These are phyloP conservation scores for Drosophila paranaensis DNA, from an alignment of 2,888 invertebrate genomes.

Conservation along the genomic window DNA sequence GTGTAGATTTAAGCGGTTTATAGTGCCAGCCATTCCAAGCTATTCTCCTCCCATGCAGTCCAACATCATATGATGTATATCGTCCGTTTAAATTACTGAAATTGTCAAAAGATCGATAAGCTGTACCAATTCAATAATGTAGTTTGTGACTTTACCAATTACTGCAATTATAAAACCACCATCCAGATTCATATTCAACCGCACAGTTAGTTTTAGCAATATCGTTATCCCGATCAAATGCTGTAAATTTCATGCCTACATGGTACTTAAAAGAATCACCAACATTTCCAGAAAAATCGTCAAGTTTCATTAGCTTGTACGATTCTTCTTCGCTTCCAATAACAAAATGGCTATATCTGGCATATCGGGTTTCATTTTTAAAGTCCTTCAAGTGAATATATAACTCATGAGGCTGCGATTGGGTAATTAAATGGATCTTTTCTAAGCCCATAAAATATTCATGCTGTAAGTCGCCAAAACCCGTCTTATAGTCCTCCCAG, in stretches of 20 bases:
- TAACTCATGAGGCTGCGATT: slow-evolving; percentile 85
- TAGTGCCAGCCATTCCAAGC: background rate
- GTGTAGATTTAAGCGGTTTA: background rate
- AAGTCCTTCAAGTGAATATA: slow-evolving; percentile 88
- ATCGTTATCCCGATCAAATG: slow-evolving; percentile 88
- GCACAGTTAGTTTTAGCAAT: slow-evolving; percentile 86
- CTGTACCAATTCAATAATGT: background rate
- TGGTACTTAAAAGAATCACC: slow-evolving; percentile 84
- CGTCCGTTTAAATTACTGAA: slow-evolving; percentile 1
- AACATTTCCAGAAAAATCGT: slow-evolving; percentile 86
- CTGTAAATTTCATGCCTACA: slow-evolving; percentile 89
- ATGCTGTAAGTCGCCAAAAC: background rate
- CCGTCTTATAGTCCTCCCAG: too few relatives aligned
- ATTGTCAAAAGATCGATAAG: background rate
- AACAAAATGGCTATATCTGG: slow-evolving; percentile 88
- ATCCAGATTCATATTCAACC: slow-evolving; percentile 88
- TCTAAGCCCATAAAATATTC: slow-evolving; percentile 89
- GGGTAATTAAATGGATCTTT: slow-evolving; percentile 86
- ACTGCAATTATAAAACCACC: slow-evolving; percentile 89
- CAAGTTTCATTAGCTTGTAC: slow-evolving; percentile 87
- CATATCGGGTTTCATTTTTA: slow-evolving; percentile 86
- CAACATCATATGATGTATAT: background rate
- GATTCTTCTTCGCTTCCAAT: slow-evolving; percentile 88
- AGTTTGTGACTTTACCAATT: background rate
- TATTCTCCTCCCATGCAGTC: background rate